Evolutionary conservation across 2,797 vertebrate species (phyloP).

Genomic region (Aeoliscus strigatus): DNA sequence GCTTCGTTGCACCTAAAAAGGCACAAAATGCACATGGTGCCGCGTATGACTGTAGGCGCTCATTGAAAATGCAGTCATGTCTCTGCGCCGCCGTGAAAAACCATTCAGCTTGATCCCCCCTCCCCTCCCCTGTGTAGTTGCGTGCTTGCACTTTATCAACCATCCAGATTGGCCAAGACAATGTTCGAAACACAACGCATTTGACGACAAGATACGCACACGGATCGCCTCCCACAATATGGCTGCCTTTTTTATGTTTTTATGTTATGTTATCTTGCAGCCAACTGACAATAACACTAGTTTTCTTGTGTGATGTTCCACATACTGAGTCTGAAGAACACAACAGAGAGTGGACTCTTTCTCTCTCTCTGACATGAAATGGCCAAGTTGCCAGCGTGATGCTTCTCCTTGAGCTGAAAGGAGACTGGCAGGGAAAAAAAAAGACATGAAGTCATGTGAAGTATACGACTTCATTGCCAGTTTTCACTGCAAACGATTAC

Average conservation of each 20-base stretch:
- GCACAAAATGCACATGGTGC: conserved; percentile 28
- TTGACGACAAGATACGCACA: conserved; percentile 5
- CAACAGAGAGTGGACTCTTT: conserved; percentile 9
- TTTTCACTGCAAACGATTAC: no score
- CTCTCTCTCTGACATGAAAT: conserved; percentile 17
- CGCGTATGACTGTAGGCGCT: conserved; percentile 38
- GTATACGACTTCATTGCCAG: no score
- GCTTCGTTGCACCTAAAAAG: conserved; percentile 52
- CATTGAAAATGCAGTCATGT: conserved; percentile 54
- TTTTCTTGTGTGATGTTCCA: background rate
- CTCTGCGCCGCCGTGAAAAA: conserved; percentile 27
- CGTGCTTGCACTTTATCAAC: conserved; percentile 12
- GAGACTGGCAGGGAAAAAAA: conserved; percentile 29
- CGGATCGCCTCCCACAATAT: conserved; percentile 10
- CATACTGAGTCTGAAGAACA: background rate
- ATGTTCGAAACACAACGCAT: conserved; percentile 10
- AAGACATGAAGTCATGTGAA: background rate
- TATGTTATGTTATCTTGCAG: no score
- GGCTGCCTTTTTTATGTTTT: conserved; percentile 4
- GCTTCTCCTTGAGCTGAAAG: conserved; percentile 20
- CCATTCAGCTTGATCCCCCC: conserved; percentile 15
- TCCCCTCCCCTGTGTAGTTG: conserved; percentile 3
- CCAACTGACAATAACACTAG: conserved; percentile 7
- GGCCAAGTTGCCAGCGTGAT: conserved; percentile 11
- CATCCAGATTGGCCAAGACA: conserved; percentile 9